phyloP scores from a whole-genome alignment of 2,797 vertebrate species.

The Micrastur ruficollis region DNA sequence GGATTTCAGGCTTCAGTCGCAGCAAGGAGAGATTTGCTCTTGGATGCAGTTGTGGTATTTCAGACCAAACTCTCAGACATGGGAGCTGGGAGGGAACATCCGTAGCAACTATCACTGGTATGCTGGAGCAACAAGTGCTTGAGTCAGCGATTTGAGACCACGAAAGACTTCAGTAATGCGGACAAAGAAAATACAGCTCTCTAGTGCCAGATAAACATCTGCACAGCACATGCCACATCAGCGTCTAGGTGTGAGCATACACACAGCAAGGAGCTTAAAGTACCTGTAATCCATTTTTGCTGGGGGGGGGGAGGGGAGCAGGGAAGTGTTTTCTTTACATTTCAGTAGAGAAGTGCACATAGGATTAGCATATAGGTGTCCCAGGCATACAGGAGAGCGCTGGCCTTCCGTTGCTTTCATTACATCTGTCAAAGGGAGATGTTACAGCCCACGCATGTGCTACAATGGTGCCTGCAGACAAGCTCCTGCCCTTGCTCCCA shows the following conservation, averaged over 20 bases:
- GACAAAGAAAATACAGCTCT: not conserved
- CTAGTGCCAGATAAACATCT: conserved; percentile 29
- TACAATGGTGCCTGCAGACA: not conserved
- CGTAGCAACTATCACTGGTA: not conserved
- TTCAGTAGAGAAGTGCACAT: not conserved
- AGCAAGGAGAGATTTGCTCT: not conserved
- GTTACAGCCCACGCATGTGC: not conserved
- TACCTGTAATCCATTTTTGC: not conserved
- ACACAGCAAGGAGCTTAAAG: not conserved
- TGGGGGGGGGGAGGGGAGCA: no score
- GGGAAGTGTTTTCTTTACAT: not conserved
- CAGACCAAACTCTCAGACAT: not conserved
- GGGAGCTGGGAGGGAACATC: not conserved
- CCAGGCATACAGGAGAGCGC: not conserved
- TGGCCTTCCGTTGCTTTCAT: not conserved
- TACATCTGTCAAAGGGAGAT: not conserved
- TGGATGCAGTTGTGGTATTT: not conserved
- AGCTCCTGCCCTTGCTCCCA: not conserved
- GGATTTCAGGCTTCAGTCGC: not conserved
- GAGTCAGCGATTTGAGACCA: not conserved
- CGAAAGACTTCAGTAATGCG: not conserved
- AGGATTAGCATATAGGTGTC: not conserved
- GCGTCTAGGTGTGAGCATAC: not conserved
- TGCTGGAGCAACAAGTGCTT: not conserved
- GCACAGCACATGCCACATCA: conserved; percentile 7